Evolutionary conservation across 2,888 invertebrate species (phyloP).

Genomic region (Julus scanicus): DNA sequence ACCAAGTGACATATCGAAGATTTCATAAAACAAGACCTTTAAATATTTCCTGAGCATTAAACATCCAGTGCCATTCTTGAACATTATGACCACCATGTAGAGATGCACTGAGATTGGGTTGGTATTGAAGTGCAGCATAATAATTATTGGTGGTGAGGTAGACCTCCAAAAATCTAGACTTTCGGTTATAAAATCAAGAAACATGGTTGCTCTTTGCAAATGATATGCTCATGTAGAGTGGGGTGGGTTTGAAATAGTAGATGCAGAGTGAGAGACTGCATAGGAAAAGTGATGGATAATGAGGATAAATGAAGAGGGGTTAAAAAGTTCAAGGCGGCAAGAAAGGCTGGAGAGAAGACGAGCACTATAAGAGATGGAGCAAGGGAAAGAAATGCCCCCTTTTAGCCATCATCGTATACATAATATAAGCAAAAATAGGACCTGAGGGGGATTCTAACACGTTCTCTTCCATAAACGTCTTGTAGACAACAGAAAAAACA

Average conservation of each 20-base stretch:
- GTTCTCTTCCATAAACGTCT: background rate
- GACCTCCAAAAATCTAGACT: too few relatives aligned
- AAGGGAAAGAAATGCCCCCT: background rate
- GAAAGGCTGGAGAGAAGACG: background rate
- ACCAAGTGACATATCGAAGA: too few relatives aligned
- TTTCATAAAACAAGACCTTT: too few relatives aligned
- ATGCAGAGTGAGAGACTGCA: constrained; percentile 3
- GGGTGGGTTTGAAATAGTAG: background rate
- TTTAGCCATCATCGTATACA: background rate
- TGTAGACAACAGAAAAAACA: constrained; percentile 9
- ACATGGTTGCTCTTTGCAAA: background rate
- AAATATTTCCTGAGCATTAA: too few relatives aligned
- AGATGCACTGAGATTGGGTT: too few relatives aligned
- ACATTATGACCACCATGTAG: too few relatives aligned
- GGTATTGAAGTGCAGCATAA: too few relatives aligned
- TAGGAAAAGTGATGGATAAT: constrained; percentile 2
- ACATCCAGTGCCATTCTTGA: too few relatives aligned
- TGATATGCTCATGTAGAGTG: background rate
- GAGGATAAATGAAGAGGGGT: constrained; percentile 19
- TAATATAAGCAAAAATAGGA: constrained; percentile 19
- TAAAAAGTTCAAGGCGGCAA: background rate
- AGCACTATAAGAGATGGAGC: constrained; percentile 19
- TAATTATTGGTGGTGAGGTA: too few relatives aligned
- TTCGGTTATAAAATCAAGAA: too few relatives aligned
- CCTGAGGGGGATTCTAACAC: background rate